Percentiles rank a stretch among this genome's conserved stretches.
phyloP scores from a whole-genome alignment of 2,113 vertebrate species.

The Phylloscopus trochilus region DNA sequence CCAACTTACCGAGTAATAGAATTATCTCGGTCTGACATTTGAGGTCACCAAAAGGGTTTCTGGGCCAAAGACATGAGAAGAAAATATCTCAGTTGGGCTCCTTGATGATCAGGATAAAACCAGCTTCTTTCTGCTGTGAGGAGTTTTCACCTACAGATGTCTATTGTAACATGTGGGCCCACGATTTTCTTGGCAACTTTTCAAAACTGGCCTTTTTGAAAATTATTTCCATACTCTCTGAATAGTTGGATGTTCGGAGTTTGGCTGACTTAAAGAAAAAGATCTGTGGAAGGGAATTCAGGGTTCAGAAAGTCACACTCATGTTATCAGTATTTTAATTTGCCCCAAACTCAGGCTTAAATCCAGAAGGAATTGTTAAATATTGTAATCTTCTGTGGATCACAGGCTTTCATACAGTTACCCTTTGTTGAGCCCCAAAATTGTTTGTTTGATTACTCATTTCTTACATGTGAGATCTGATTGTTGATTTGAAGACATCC shows the following conservation, averaged over 20 bases:
- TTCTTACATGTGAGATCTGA: constrained; percentile 14
- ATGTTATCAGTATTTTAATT: neutral
- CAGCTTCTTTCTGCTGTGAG: neutral
- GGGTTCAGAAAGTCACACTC: neutral
- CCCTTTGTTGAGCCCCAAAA: neutral
- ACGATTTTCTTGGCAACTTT: neutral
- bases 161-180: neutral
- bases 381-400: neutral
- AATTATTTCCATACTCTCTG: neutral
- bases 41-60: neutral
- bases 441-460: constrained; percentile 20
- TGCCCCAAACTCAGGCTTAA: neutral
- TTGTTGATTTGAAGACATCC: constrained; percentile 47
- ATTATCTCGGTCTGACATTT: neutral
- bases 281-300: neutral
- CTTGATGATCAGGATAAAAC: neutral
- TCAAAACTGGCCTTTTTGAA: neutral
- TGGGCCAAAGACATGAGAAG: rapidly evolving
- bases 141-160: neutral
- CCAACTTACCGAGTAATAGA: neutral
- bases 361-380: neutral
- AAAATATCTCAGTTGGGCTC: rapidly evolving
- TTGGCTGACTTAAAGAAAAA: neutral
- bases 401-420: neutral
- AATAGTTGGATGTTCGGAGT: rapidly evolving